Base-by-base conservation (phyloP, 2,797 vertebrate genomes). In the Manis crassicaudata region DNA sequence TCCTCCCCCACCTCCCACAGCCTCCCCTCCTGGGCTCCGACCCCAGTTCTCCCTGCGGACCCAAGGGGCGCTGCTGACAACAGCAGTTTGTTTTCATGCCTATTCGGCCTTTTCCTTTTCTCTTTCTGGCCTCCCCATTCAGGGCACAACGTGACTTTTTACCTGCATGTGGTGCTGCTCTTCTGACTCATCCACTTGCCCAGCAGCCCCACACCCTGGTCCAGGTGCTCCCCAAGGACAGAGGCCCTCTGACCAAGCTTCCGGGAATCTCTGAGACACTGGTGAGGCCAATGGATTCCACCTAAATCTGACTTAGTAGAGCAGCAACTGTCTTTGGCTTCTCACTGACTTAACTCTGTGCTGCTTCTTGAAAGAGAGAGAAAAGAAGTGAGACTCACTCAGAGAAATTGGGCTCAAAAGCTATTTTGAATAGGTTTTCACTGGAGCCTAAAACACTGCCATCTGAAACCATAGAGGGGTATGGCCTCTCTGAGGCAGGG, bases 291-390 rank as follows among this genome's bases (percentile, higher is more conserved):
- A 35, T 27, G 27, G 18, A 54, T 32, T 91, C 56, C 56, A 84
- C 13, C 75, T 50, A 32, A 54, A 76, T 73, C 50, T 87, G 79
- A 85, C 65, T 76, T 56, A 25, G 32, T 52, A 20, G 13, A 65
- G 7, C 50, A 67, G 25, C 17, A 86, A 32, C 58, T 90, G 43
- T 7, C 83, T 52, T 76, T 65, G 79, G 35, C 52, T 90, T 92
- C 56, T 88, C 58, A 46, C 12, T 75, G 58, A n/a, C 52, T 92
- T 67, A 72, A 79, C 32, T 65, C 52, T 65, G 14, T 35, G 23
- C 6, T 81, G 12, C 32, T 96, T 80, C 56, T 56, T 92, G 16
- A 77, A 85, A 96, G 72, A 81, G 18, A 84, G 9, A 95, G 60
- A 67, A 25, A 90, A 67, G 75, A 72, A 88, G 70, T n/a, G 12